Evolutionary conservation across 2,888 invertebrate genomes (phyloP), one percentile per base, ranked within the genome.

Genomic region (Acanthosepion pharaonis): DNA sequence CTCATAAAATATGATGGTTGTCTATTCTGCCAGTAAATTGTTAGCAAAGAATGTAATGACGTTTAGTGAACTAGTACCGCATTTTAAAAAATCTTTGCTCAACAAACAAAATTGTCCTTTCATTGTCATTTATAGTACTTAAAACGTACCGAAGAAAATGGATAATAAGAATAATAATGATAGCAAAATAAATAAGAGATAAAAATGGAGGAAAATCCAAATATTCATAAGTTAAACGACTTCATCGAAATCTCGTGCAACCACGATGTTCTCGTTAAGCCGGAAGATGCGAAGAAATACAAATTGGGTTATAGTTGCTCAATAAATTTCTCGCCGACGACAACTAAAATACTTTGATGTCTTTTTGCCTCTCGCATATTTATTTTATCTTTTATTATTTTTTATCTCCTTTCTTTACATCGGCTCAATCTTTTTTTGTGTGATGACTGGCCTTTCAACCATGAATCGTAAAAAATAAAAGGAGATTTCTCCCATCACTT

Each of bases 251-350:
- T 78, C 78, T 78, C 78, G 78, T 78, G 78, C 78, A 33, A n/a
- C n/a, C 78, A n/a, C 78, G 78, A 78, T 78, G 78, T 78, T 33
- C 78, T 78, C 78, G 78, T 78, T 78, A 78, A 78, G 78, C 78
- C 78, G 78, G 78, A 78, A 78, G 78, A 78, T 15, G 78, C 78
- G 78, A 78, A 78, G 78, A 78, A 78, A 78, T 78, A 78, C 78
- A 78, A 78, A 78, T 78, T 78, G 78, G 78, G 78, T 78, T 78
- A 78, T 78, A 78, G 78, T 78, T 78, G 78, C 78, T 33, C 78
- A 78, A 78, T 78, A 78, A 78, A 78, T 78, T 78, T 78, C 78
- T 78, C 78, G 78, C 78, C 78, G 78, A 78, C 78, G 78, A 78
- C 78, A 78, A 78, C n/a, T 78, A 78, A 78, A 78, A 78, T 78